phyloP scores from a whole-genome alignment of 2,113 vertebrate species.

The Myrmophylax atrothorax region DNA sequence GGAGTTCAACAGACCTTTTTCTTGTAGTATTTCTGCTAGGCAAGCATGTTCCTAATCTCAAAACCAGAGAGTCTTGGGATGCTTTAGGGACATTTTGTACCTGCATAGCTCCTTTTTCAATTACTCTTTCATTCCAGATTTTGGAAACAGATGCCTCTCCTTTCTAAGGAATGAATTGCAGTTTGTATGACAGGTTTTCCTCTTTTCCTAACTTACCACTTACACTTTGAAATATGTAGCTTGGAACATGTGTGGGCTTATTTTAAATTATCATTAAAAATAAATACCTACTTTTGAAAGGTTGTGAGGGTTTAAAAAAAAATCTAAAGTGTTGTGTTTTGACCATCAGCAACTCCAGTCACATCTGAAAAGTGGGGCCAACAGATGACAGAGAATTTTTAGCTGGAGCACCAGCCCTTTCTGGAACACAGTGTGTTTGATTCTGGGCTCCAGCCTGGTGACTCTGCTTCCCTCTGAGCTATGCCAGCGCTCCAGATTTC shows the following conservation, averaged over 20 bases:
- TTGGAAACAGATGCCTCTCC: neutral
- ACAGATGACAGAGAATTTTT: neutral
- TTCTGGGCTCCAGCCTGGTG: neutral
- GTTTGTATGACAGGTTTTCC: neutral
- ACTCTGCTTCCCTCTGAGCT: slow-evolving; percentile 18
- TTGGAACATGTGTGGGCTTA: neutral
- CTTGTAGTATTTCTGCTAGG: neutral
- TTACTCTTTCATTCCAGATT: neutral
- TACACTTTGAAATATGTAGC: neutral
- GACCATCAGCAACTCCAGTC: neutral
- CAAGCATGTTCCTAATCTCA: neutral
- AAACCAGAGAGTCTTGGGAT: neutral
- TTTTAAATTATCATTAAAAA: neutral
- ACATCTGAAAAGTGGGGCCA: neutral
- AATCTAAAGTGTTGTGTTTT: neutral
- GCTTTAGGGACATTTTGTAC: neutral
- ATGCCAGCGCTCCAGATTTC: neutral
- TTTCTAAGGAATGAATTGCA: neutral
- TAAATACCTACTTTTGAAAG: neutral
- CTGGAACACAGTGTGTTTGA: neutral
- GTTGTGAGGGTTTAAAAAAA: neutral
- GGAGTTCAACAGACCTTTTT: neutral
- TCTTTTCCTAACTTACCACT: neutral
- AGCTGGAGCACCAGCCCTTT: neutral
- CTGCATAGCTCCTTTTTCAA: neutral